Percentiles rank a stretch among this genome's conserved stretches.
phyloP scores from a whole-genome alignment of 2,888 invertebrate genomes.

The Eupsilia transversa region DNA sequence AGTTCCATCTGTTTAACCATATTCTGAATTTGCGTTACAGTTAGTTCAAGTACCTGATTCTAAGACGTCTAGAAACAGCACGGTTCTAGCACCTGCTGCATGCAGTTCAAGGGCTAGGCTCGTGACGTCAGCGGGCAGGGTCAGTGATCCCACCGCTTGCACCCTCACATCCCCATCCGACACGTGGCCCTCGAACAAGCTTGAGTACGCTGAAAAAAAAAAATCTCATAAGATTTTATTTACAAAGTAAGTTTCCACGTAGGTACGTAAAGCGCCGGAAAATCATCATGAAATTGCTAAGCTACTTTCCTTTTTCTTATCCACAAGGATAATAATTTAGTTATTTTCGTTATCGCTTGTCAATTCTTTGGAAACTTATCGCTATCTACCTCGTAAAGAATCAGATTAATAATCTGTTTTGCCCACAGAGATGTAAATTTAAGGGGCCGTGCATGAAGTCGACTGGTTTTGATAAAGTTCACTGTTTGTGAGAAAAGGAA shows the following conservation, averaged over 20 bases:
- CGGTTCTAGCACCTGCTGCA: slow-evolving; percentile 75
- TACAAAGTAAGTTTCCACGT: background rate
- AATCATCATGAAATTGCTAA: background rate
- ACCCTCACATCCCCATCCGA: slow-evolving; percentile 71
- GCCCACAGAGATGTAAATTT: background rate
- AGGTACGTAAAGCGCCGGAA: background rate
- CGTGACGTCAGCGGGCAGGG: slow-evolving; percentile 69
- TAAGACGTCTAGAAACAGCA: slow-evolving; percentile 69
- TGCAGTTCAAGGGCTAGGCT: slow-evolving; percentile 76
- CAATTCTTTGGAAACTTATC: slow-evolving; percentile 6
- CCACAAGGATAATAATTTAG: background rate
- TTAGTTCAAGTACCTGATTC: slow-evolving; percentile 55
- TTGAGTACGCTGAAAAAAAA: slow-evolving; percentile 72
- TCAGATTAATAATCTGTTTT: background rate
- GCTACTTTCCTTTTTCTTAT: background rate
- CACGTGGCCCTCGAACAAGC: slow-evolving; percentile 72
- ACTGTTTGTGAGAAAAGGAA: background rate
- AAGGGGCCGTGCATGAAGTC: background rate
- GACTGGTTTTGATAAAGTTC: background rate
- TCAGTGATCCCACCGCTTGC: slow-evolving; percentile 60
- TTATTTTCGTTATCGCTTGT: background rate
- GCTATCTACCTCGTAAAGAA: background rate
- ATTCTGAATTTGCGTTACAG: background rate
- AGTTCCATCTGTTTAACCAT: background rate
- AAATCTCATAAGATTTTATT: background rate